Evolutionary conservation across 2,113 vertebrate genomes (phyloP), one percentile per base, ranked within the genome.

Genomic region (Oxygymnocypris stewartii): DNA sequence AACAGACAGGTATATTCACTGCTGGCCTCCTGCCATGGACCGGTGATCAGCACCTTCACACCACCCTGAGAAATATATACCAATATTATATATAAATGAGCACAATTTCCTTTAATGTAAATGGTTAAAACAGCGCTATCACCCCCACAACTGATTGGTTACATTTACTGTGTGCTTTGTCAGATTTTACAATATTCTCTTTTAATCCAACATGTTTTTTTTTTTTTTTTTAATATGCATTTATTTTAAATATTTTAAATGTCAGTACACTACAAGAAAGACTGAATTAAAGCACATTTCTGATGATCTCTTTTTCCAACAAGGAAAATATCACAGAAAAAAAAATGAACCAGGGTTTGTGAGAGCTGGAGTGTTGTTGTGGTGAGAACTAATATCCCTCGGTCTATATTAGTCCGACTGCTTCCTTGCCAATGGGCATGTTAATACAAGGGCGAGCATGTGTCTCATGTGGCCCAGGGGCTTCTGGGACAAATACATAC

Each of bases 1-100:
- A 99, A 99, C 91, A 99, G 95, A 92, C 98, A 99, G 93, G 96
- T 97, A 94, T 99, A 99, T 92, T 97, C 97, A 92, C 96, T 97
- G 95, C 96, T 97, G 87, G 97, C 96, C 95, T 99, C 97, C 89
- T 98, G 95, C 98, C 98, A 99, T 0, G 98, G 97, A 79, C 98
- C 98, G 47, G 98, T 99, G 93, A 99, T 99, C 90, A 99, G 94
- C 89, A 99, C 97, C 93, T 99, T 99, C 85, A 99, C 98, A 79
- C 98, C 98, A 85, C 98, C 98, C 98, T 99, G 93, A 78, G 47
- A 78, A 49, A 78, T 5, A 78, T 2, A 76, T 10, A 40, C 2
- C 74, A 76, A 7, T 4, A 25, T 76, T 73, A 74, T 42, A 14
- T 7, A 75, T 6, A 7, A 75, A 75, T n/a, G 4, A 44, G 23